Conservation (phyloP, 2,113 vertebrate genomes). For the Megaceryle torquata region DNA sequence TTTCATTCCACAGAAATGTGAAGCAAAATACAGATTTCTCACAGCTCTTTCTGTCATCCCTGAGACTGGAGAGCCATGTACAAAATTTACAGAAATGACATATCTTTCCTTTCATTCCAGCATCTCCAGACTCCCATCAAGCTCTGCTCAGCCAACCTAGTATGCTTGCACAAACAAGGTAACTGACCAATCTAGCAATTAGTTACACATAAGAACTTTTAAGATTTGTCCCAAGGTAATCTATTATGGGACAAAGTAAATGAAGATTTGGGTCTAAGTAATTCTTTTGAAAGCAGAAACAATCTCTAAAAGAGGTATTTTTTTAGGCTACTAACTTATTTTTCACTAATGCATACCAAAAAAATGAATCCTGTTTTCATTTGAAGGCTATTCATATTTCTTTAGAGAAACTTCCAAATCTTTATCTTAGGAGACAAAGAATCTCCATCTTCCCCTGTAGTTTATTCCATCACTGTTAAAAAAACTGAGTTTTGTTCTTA, state of each 20-base stretch:
- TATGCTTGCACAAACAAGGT: neutral
- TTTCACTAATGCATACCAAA: neutral
- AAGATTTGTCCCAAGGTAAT: neutral
- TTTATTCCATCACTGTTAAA: neutral
- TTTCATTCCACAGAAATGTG: neutral
- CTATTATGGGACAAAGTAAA: neutral
- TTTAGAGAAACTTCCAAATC: neutral
- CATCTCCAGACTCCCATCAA: neutral
- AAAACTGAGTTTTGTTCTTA: neutral
- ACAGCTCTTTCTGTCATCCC: neutral
- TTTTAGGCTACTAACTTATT: neutral
- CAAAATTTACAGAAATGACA: neutral
- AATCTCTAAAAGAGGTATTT: neutral
- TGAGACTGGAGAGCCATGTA: neutral
- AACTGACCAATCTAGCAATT: neutral
- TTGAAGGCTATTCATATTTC: neutral
- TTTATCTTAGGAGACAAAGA: neutral
- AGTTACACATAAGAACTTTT: neutral
- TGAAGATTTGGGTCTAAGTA: neutral
- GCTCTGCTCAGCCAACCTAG: neutral
- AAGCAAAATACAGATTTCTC: neutral
- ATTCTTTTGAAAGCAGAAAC: neutral
- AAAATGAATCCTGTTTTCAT: neutral
- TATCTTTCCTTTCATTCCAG: neutral
- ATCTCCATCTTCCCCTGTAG: neutral